Evolutionary conservation across 2,797 vertebrate genomes (phyloP).

Genomic region (Apogon talboti): DNA sequence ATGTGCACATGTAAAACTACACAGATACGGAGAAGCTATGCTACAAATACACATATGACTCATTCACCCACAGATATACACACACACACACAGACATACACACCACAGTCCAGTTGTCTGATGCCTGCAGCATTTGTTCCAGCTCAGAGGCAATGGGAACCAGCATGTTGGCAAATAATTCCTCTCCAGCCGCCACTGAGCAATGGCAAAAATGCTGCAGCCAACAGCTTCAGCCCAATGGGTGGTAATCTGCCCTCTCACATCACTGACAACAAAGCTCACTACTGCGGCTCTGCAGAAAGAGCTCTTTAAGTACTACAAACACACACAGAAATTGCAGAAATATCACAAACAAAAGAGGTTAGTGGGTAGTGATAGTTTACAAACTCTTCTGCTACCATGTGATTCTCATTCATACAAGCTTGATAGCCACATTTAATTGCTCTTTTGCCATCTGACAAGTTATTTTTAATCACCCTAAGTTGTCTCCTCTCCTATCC

Average conservation of each 20-base stretch:
- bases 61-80: constrained; percentile 3
- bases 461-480: constrained; percentile 31
- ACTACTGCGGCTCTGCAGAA: constrained; percentile 45
- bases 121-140: constrained; percentile 68
- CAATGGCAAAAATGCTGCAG: constrained; percentile 70
- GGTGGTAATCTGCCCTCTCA: constrained; percentile 56
- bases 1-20: background rate
- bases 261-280: constrained; percentile 37
- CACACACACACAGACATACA: constrained; percentile 19
- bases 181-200: constrained; percentile 53
- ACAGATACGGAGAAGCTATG: background rate
- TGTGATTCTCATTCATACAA: constrained; percentile 13
- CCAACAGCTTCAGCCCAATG: constrained; percentile 48
- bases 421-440: constrained; percentile 25
- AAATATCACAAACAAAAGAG: background rate
- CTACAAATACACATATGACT: background rate
- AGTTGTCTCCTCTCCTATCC: constrained; percentile 23
- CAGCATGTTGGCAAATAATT: constrained; percentile 57
- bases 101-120: constrained; percentile 59
- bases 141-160: constrained; percentile 59
- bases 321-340: constrained; percentile 10
- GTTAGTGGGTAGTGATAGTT: constrained; percentile 2
- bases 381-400: background rate
- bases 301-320: constrained; percentile 22
- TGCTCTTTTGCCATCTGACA: constrained; percentile 29